phyloP scores from a whole-genome alignment of 2,113 vertebrate species.

The Sturnira hondurensis region DNA sequence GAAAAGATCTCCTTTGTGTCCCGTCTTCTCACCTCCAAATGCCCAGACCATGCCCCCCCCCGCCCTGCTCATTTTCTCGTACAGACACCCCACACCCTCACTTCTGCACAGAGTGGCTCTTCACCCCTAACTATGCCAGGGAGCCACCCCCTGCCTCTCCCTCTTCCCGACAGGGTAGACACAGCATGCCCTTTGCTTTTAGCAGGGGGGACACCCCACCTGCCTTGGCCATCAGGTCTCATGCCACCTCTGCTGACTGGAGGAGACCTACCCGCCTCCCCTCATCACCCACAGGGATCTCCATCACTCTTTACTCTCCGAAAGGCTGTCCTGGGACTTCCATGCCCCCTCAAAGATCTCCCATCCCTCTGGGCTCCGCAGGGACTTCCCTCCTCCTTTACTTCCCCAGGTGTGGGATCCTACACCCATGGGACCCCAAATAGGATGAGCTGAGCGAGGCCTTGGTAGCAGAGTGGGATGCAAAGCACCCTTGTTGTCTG shows the following conservation, averaged over 20 bases:
- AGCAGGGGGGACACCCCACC: neutral
- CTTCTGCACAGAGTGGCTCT: neutral
- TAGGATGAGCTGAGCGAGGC: neutral
- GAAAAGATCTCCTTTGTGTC: neutral
- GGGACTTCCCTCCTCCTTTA: neutral
- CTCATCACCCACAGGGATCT: neutral
- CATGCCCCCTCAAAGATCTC: neutral
- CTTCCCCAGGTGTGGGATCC: neutral
- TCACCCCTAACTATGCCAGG: neutral
- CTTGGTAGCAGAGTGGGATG: neutral
- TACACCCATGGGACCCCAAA: neutral
- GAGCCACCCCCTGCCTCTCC: neutral
- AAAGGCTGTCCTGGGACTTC: neutral
- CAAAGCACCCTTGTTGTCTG: neutral
- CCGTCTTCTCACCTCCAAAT: fast-evolving
- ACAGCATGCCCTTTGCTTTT: neutral
- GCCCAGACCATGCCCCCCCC: neutral
- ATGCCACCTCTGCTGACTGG: neutral
- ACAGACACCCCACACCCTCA: too few species aligned
- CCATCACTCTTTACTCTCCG: neutral
- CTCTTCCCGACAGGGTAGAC: neutral
- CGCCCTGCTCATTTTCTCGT: neutral
- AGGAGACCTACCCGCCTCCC: neutral
- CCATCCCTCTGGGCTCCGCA: neutral
- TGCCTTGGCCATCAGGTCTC: neutral